Evolutionary conservation across 1,140 invertebrate genomes (phyloP).

Genomic region (Eumeta japonica): DNA sequence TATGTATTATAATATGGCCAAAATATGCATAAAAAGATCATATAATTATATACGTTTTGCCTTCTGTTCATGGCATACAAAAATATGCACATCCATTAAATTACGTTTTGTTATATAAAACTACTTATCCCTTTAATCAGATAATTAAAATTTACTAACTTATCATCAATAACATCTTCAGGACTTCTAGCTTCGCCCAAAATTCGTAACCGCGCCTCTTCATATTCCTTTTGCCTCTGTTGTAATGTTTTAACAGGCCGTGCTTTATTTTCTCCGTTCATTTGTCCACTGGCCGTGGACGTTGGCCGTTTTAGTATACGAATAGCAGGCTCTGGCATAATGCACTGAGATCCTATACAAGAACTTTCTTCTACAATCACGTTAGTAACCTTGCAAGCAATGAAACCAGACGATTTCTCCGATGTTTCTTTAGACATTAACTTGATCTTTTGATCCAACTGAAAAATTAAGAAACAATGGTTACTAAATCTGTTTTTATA

Average conservation of each 20-base stretch:
- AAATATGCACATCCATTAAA: background rate
- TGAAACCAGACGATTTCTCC: conserved; percentile 33
- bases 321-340: conserved; percentile 70
- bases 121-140: background rate
- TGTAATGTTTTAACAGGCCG: conserved; percentile 82
- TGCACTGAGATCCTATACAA: conserved; percentile 53
- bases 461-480: no score
- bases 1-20: no score
- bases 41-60: no score
- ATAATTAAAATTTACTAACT: conserved; percentile 55
- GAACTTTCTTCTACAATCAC: conserved; percentile 44
- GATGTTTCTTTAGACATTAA: conserved; percentile 42
- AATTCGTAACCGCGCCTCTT: conserved; percentile 79
- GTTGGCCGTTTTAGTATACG: conserved; percentile 79
- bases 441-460: conserved; percentile 50
- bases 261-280: conserved; percentile 60
- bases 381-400: conserved; percentile 50
- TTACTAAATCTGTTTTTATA: no score
- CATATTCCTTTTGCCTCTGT: conserved; percentile 86
- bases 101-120: background rate
- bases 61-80: background rate
- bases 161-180: conserved; percentile 66
- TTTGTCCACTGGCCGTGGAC: conserved; percentile 30
- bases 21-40: no score
- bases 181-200: conserved; percentile 77